Evolutionary conservation across 2,113 vertebrate species (phyloP).

Genomic region (Gobio gobio): DNA sequence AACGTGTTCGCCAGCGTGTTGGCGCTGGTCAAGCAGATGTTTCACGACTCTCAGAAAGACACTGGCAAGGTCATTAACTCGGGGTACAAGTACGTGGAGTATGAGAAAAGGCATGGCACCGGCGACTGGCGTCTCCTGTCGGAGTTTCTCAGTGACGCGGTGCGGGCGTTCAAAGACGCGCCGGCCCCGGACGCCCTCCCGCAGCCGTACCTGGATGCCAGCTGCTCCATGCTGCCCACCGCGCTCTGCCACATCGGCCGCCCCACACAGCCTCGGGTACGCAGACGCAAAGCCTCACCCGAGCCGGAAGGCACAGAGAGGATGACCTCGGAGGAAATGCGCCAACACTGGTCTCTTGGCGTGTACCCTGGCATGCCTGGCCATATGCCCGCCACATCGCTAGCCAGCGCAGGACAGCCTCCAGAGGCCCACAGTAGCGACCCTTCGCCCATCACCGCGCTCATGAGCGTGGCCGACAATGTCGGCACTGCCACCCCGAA

Average conservation of each 20-base stretch:
- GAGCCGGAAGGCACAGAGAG: slow-evolving; percentile 83
- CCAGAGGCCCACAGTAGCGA: slow-evolving; percentile 68
- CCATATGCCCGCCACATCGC: slow-evolving; percentile 58
- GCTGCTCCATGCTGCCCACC: slow-evolving; percentile 70
- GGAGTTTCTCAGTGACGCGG: slow-evolving; percentile 83
- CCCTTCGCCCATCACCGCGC: slow-evolving; percentile 80
- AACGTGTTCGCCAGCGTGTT: slow-evolving; percentile 83
- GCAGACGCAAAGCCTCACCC: slow-evolving; percentile 77
- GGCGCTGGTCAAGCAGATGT: slow-evolving; percentile 87
- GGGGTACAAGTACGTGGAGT: slow-evolving; percentile 86
- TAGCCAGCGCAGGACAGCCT: slow-evolving; percentile 42
- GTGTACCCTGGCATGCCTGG: slow-evolving; percentile 68
- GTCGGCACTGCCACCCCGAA: slow-evolving; percentile 74
- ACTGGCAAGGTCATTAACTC: slow-evolving; percentile 85
- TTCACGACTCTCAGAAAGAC: slow-evolving; percentile 85
- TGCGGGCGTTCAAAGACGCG: slow-evolving; percentile 84
- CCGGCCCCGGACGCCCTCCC: slow-evolving; percentile 81
- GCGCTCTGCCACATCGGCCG: slow-evolving; percentile 65
- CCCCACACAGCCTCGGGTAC: slow-evolving; percentile 62
- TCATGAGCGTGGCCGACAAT: slow-evolving; percentile 85
- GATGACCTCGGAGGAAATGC: slow-evolving; percentile 70
- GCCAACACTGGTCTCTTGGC: slow-evolving; percentile 75
- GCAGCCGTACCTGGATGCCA: slow-evolving; percentile 78
- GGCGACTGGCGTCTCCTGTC: slow-evolving; percentile 89
- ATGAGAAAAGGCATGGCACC: slow-evolving; percentile 82